A percentile compares a stretch with the other conserved stretches of the same genome.
Conservation (phyloP, 2,888 invertebrate species). For the Alentia gelatinosa region DNA sequence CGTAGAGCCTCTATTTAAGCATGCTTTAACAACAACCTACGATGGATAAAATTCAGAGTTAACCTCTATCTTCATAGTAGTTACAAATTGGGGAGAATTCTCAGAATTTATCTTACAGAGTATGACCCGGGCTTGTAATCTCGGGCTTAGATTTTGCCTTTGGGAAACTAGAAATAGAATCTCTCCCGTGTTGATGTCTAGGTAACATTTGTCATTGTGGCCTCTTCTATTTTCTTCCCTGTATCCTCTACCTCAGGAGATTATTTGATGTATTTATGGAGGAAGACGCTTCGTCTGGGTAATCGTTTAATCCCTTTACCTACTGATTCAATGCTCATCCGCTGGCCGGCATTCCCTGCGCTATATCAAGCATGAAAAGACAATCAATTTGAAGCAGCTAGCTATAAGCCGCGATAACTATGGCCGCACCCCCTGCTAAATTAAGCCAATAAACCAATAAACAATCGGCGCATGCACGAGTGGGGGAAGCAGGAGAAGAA, state of each 20-base stretch:
- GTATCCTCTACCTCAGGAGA: not conserved
- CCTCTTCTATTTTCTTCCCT: not conserved
- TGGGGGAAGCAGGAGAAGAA: not conserved
- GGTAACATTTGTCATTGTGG: not conserved
- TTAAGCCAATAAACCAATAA: slow-evolving; percentile 22
- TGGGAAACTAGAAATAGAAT: not conserved
- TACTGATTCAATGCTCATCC: not conserved
- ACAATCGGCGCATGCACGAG: not conserved
- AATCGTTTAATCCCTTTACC: not conserved
- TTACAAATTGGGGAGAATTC: no score
- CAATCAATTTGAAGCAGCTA: slow-evolving; percentile 10
- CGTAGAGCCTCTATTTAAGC: no score
- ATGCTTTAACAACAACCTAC: no score
- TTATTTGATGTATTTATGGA: not conserved
- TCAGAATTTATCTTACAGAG: no score
- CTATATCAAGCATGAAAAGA: slow-evolving; percentile 7
- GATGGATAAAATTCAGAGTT: no score
- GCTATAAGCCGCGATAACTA: not conserved
- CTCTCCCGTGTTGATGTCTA: not conserved
- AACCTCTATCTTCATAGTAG: no score
- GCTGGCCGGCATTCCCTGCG: not conserved
- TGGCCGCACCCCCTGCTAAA: not conserved
- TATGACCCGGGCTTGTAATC: no score
- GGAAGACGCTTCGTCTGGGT: not conserved
- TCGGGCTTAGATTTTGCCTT: no score